These are phyloP conservation scores for Otolemur crassicaudatus DNA, from an alignment of 2,797 vertebrate genomes.

Conservation along the genomic window DNA sequence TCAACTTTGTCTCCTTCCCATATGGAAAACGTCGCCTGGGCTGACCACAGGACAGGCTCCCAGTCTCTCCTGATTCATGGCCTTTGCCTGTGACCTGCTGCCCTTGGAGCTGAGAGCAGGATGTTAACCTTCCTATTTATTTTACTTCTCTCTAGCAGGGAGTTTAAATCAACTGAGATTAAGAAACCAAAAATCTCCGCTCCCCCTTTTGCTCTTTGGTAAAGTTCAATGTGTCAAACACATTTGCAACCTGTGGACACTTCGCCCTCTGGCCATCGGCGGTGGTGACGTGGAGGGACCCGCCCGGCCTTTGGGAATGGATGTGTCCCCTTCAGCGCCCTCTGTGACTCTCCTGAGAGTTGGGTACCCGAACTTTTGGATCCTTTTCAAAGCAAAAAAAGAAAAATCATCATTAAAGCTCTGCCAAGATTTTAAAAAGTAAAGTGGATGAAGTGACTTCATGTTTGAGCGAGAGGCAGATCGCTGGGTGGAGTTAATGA, in stretches of 20 bases:
- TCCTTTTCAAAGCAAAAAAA: background rate
- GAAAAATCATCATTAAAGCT: background rate
- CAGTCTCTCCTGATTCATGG: background rate
- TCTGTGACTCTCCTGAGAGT: background rate
- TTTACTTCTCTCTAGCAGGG: background rate
- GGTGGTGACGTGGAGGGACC: background rate
- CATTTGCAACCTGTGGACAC: background rate
- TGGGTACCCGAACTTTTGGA: background rate
- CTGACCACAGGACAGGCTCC: background rate
- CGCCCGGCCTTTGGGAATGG: background rate
- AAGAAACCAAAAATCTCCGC: background rate
- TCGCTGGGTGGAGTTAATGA: constrained; percentile 68
- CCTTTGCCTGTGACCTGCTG: background rate
- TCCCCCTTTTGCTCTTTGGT: background rate
- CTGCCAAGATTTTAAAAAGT: constrained; percentile 36
- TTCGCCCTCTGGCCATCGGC: background rate
- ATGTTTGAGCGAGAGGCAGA: constrained; percentile 47
- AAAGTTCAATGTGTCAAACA: background rate
- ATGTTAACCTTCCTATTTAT: background rate
- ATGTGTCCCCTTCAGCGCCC: background rate
- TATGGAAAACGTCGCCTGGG: background rate
- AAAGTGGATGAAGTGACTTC: constrained; percentile 55
- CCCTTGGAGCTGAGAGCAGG: background rate
- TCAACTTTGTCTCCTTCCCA: background rate
- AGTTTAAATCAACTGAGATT: background rate